These are phyloP conservation scores for Chinchilla lanigera DNA, from an alignment of 2,113 vertebrate genomes.

Conservation along the genomic window DNA sequence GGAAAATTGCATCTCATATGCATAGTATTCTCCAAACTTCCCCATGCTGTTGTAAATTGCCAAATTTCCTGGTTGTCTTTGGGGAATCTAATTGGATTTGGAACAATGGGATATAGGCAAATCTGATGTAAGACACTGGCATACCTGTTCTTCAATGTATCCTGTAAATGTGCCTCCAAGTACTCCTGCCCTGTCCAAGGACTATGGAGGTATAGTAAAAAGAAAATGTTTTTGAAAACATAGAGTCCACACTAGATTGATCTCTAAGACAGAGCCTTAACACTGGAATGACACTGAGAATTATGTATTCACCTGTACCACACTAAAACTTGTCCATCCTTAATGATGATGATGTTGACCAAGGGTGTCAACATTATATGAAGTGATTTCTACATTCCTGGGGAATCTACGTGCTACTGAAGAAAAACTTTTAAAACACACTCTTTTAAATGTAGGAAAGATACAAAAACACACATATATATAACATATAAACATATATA, in stretches of 20 bases:
- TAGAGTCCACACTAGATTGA: neutral
- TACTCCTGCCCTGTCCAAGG: neutral
- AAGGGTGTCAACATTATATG: neutral
- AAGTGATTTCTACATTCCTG: neutral
- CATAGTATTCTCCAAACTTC: neutral
- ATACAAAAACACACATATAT: neutral
- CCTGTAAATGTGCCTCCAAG: accelerated
- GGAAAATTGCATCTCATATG: neutral
- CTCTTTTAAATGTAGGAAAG: neutral
- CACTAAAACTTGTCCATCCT: neutral
- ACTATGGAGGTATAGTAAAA: neutral
- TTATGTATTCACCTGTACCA: neutral
- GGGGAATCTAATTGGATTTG: neutral
- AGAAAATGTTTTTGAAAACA: neutral
- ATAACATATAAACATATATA: neutral
- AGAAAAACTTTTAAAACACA: neutral
- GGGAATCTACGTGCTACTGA: neutral
- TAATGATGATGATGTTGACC: neutral
- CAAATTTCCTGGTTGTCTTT: neutral
- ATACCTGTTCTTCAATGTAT: neutral
- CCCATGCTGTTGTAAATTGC: neutral
- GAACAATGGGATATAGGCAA: neutral
- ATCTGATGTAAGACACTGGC: neutral
- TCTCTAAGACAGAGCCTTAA: neutral
- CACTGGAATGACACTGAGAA: neutral